phyloP scores from a whole-genome alignment of 2,888 invertebrate genomes.

The Gastrophysa polygoni region DNA sequence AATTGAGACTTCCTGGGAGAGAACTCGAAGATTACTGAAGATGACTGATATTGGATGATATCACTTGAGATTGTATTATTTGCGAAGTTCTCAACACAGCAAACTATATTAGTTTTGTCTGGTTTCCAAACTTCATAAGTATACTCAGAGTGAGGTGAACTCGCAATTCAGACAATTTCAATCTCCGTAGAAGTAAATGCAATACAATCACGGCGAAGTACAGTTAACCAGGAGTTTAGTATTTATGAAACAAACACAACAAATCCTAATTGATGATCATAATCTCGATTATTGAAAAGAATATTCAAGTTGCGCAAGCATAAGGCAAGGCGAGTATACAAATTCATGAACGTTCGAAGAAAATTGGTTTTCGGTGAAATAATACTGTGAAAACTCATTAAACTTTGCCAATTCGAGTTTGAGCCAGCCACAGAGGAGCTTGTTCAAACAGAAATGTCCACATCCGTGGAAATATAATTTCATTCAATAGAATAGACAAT shows the following conservation, averaged over 20 bases:
- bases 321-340: not conserved
- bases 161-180: too few relatives aligned
- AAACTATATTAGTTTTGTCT: too few relatives aligned
- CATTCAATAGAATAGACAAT: not conserved
- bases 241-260: not conserved
- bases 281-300: not conserved
- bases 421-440: slow-evolving; percentile 5
- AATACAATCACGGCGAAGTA: not conserved
- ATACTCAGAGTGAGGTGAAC: too few relatives aligned
- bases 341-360: slow-evolving; percentile 9
- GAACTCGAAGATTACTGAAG: too few relatives aligned
- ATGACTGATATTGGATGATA: too few relatives aligned
- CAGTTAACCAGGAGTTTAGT: not conserved
- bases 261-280: not conserved
- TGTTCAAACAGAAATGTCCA: not conserved
- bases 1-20: too few relatives aligned
- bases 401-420: slow-evolving; percentile 22
- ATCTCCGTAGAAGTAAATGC: not conserved
- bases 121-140: too few relatives aligned
- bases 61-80: too few relatives aligned
- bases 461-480: not conserved
- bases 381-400: slow-evolving; percentile 25
- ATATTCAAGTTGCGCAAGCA: not conserved
- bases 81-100: too few relatives aligned
- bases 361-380: slow-evolving; percentile 20